Base-by-base conservation (phyloP, 2,888 invertebrate genomes). In the Plemyria rubiginata region DNA sequence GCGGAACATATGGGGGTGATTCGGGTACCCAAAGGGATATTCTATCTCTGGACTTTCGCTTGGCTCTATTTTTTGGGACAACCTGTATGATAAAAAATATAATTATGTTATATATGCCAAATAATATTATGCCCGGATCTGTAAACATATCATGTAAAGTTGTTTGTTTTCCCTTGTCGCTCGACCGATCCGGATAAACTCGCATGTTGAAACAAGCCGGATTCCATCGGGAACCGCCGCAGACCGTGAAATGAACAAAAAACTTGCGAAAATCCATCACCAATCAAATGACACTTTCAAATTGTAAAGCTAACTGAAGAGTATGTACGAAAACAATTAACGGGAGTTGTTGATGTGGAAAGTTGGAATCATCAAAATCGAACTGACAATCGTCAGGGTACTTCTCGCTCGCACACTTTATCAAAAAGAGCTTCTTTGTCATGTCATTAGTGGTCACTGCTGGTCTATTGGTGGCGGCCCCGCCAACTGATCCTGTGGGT, bases 261-360 rank as follows among this genome's bases (percentile, higher is more conserved):
- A 90, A 85, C 84, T 85, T 85, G 76, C 81, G 81, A 85, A 64
- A 88, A 88, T 87, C 88, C 90, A 90, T 90, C 90, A 89, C 90
- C 87, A 88, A 85, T 88, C 90, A 90, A 90, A 90, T 88, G 90
- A 90, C 90, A 90, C 88, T 90, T 88, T 87, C 84, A 85, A 90
- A 90, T 87, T 90, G 90, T 87, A 88, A 88, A 90, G 85, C 87
- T 85, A 86, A 88, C 87, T 87, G 87, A 86, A 85, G 87, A 85
- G 85, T 81, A 87, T 83, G 84, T 82, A 83, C 77, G 84, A 86
- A 90, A 90, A 90, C 90, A 90, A 90, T 90, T 90, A 89, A 84
- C 86, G 79, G 66, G 80, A 78, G 68, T 79, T 77, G 72, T 68
- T 80, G 82, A 84, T 82, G 84, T 81, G 86, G 84, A 89, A 89